Evolutionary conservation across 2,113 vertebrate species (phyloP).

Genomic region (Odontophorus gujanensis): DNA sequence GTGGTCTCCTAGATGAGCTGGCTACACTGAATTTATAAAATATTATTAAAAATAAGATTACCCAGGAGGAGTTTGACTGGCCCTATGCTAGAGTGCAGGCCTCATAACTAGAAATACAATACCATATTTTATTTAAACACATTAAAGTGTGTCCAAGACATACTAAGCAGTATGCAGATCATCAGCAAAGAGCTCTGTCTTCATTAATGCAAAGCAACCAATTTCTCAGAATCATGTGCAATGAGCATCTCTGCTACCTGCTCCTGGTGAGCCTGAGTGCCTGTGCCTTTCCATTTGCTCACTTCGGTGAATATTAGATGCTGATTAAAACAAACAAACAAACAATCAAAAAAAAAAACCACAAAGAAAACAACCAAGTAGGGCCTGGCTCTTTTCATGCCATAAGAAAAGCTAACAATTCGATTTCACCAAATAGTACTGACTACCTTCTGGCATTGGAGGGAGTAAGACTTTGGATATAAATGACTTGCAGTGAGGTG

Average conservation of each 20-base stretch:
- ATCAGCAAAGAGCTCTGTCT: neutral
- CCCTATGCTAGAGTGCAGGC: neutral
- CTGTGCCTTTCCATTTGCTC: neutral
- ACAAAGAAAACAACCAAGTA: neutral
- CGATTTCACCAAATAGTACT: neutral
- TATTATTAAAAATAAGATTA: neutral
- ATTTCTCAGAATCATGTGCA: neutral
- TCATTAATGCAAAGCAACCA: neutral
- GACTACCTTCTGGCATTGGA: neutral
- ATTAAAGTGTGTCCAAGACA: neutral
- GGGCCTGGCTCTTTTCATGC: neutral
- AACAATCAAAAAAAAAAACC: neutral
- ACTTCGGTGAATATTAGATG: neutral
- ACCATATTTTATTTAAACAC: neutral
- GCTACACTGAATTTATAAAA: neutral
- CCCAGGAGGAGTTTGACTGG: slow-evolving; percentile 6
- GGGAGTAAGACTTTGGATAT: neutral
- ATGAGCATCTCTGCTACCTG: neutral
- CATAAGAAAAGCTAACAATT: neutral
- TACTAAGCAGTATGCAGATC: neutral
- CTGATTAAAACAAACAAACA: neutral
- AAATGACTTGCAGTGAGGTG: neutral
- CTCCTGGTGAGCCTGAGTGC: neutral
- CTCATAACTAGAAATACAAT: neutral
- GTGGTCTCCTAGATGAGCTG: neutral